Evolutionary conservation across 2,113 vertebrate species (phyloP).

Genomic region (Mugil cephalus): DNA sequence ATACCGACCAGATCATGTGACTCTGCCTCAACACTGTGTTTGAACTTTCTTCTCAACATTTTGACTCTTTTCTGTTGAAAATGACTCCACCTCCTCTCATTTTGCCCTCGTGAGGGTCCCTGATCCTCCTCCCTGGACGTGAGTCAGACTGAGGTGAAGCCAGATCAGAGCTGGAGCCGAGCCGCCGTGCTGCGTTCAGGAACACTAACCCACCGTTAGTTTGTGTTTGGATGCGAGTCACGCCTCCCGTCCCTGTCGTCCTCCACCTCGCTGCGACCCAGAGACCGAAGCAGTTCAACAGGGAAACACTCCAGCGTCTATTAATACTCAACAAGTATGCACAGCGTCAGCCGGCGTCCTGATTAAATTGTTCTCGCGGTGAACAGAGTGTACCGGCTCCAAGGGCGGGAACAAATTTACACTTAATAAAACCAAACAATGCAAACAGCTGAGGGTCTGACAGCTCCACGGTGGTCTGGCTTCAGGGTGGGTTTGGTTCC

Average conservation of each 20-base stretch:
- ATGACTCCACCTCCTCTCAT: too few relatives aligned
- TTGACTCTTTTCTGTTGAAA: too few relatives aligned
- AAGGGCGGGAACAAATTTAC: slow-evolving; percentile 14
- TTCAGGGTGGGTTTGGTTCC: slow-evolving; percentile 35
- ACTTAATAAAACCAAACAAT: too few relatives aligned
- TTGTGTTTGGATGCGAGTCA: slow-evolving; percentile 30
- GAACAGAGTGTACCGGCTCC: slow-evolving; percentile 28
- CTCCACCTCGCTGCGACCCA: slow-evolving; percentile 37
- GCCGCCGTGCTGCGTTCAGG: slow-evolving; percentile 10
- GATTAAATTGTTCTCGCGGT: slow-evolving; percentile 56
- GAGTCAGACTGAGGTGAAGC: slow-evolving; percentile 34
- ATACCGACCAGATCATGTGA: too few relatives aligned
- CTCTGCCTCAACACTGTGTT: too few relatives aligned
- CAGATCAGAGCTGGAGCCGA: slow-evolving; percentile 57
- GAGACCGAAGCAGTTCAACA: slow-evolving; percentile 26
- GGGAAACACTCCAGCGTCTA: slow-evolving; percentile 49
- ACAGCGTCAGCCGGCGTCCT: slow-evolving; percentile 51
- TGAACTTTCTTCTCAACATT: too few relatives aligned
- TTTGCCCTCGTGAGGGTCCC: too few relatives aligned
- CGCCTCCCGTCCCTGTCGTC: slow-evolving; percentile 7
- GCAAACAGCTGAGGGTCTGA: too few relatives aligned
- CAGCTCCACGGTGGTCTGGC: slow-evolving; percentile 28
- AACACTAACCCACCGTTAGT: background rate
- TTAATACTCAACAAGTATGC: slow-evolving; percentile 57
- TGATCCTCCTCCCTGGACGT: too few relatives aligned